Evolutionary conservation across 2,113 vertebrate species (phyloP).

Genomic region (Odobenus rosmarus): DNA sequence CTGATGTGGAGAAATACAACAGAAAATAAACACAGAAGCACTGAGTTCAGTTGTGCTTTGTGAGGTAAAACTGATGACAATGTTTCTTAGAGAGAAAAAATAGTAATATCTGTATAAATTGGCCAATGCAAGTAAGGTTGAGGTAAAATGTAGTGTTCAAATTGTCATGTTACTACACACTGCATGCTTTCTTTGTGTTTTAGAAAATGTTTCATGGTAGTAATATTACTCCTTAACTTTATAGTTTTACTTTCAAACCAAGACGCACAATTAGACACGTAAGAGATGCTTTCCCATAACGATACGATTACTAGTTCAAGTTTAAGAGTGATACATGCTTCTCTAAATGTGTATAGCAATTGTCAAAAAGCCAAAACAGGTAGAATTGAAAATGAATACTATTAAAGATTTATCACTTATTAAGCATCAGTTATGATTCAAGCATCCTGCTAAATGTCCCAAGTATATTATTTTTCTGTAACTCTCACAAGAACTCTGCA

Average conservation of each 20-base stretch:
- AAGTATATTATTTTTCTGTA: not conserved
- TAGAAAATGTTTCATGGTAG: not conserved
- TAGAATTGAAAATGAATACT: not conserved
- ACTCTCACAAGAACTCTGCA: not conserved
- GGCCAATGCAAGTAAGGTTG: not conserved
- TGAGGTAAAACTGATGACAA: not conserved
- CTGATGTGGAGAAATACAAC: not conserved
- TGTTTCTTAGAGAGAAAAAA: not conserved
- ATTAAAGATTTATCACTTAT: not conserved
- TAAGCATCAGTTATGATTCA: not conserved
- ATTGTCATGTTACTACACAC: not conserved
- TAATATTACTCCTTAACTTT: not conserved
- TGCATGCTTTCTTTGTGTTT: not conserved
- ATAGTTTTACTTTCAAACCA: constrained; percentile 32
- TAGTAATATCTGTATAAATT: not conserved
- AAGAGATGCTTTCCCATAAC: not conserved
- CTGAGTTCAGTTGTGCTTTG: not conserved
- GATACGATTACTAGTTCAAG: not conserved
- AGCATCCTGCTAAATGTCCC: not conserved
- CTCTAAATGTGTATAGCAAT: not conserved
- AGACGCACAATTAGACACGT: not conserved
- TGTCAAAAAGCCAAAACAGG: not conserved
- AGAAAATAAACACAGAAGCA: not conserved
- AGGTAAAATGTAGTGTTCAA: not conserved
- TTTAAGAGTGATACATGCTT: not conserved